Conservation (phyloP, 2,113 vertebrate genomes). For the Hydrochoerus hydrochaeris region DNA sequence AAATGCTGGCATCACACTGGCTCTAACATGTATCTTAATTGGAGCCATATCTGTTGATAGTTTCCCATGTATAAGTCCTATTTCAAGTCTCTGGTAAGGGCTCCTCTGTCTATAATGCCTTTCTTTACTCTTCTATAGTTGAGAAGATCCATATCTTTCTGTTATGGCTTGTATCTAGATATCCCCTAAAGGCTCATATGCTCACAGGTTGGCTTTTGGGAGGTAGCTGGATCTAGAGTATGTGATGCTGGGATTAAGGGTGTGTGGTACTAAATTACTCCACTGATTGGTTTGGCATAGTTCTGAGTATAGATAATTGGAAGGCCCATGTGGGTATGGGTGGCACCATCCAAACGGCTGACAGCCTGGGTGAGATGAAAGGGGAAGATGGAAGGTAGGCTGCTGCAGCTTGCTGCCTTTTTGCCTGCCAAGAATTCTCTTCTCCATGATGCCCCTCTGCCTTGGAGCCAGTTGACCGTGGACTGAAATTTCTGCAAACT, state of each 20-base stretch:
- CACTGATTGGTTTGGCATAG: not conserved
- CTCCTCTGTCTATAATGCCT: not conserved
- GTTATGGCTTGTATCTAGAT: not conserved
- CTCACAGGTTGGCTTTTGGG: not conserved
- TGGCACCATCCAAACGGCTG: not conserved
- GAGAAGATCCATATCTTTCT: not conserved
- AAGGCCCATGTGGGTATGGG: not conserved
- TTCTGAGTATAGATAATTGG: not conserved
- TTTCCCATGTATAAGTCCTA: not conserved
- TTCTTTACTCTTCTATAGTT: not conserved
- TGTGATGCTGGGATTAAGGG: not conserved
- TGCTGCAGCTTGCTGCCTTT: not conserved
- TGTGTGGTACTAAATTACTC: not conserved
- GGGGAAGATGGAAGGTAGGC: not conserved
- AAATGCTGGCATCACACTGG: not conserved
- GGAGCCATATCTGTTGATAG: not conserved
- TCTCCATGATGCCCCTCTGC: not conserved
- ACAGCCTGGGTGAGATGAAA: not conserved
- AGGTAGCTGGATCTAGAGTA: not conserved
- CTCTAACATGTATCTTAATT: not conserved
- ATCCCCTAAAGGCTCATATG: not conserved
- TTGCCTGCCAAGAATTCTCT: not conserved
- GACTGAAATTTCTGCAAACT: not conserved
- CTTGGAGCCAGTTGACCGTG: not conserved
- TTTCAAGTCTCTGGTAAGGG: not conserved